Evolutionary conservation across 2,113 vertebrate species (phyloP), one percentile per base, ranked within the genome.

Genomic region (Mesoclemmys tuberculata): DNA sequence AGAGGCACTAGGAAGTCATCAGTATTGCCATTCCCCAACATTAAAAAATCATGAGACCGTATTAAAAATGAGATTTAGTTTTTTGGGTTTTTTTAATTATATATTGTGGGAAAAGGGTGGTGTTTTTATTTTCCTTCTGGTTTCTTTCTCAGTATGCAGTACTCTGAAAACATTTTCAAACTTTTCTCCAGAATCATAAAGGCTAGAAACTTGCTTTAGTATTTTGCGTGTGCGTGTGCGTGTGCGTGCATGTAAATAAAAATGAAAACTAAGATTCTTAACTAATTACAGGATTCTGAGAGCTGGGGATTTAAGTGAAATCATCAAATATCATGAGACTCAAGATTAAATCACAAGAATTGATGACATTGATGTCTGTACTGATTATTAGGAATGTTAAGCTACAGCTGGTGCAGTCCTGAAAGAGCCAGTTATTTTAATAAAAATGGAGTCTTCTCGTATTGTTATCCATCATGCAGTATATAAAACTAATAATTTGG

Each of bases 291-390:
- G 27, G 8, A 10, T 55, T 27, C 56, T 9, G 29, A 8, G 26
- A 58, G 56, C 27, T 58, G 56, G 11, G 56, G 27, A 29, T 58
- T 58, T 58, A 29, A 27, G 27, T 16, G 29, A 58, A 58, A 58
- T 26, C 11, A 12, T 58, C 10, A 27, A 58, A 58, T 58, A 58
- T 27, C 56, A 29, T 58, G 51, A 18, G 56, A 58, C 24, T 24
- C 27, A 58, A 29, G 24, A 14, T 54, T 64, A 79, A 4, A 8
- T 51, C 12, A 52, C 2, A 91, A 68, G 85, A 74, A 46, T 3
- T 6, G 16, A 16, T 1, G 38, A 0, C 19, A 31, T 5, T 35
- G 41, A 18, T 46, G 1, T 49, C 61, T 24, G 0, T 11, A 35
- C 2, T 90, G 49, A 80, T 84, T 55, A 5, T 38, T 35, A 93